Percentiles rank a stretch among this genome's conserved stretches.
Conservation (phyloP, 2,888 invertebrate species). For the Himalopsyche japonica region DNA sequence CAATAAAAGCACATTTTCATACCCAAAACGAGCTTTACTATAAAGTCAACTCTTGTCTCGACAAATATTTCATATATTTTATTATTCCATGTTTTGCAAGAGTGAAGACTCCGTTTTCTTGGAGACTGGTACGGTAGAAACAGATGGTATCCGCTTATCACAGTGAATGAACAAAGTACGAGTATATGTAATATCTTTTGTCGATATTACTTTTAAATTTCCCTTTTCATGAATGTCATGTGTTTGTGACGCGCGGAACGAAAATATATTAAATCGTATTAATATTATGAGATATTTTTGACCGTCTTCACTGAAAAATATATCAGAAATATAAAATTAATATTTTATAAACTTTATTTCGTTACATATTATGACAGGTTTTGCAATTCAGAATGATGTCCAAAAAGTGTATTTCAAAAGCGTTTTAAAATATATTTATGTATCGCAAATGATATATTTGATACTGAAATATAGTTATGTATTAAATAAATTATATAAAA, state of each 20-base stretch:
- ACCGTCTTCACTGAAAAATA: neutral
- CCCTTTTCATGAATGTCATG: conserved; percentile 10
- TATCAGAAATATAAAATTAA: neutral
- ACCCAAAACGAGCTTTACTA: neutral
- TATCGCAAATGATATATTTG: too few relatives aligned
- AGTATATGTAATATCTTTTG: conserved; percentile 7
- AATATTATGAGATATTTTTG: neutral
- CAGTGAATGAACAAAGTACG: conserved; percentile 14
- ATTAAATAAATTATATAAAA: too few relatives aligned
- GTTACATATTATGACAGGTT: too few relatives aligned
- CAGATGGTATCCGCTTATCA: conserved; percentile 17
- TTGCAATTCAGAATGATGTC: too few relatives aligned
- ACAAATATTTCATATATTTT: conserved; percentile 22
- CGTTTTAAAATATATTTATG: too few relatives aligned
- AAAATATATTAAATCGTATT: neutral
- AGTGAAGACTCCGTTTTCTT: neutral
- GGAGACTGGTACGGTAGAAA: conserved; percentile 7
- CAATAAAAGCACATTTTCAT: neutral
- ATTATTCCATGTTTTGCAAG: conserved; percentile 7
- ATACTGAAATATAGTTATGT: too few relatives aligned
- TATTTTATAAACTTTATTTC: neutral
- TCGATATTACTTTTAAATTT: conserved; percentile 26
- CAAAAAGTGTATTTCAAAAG: too few relatives aligned
- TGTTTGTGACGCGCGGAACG: conserved; percentile 1
- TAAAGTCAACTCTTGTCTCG: neutral